A percentile compares a stretch with the other conserved stretches of the same genome.
Evolutionary conservation across 2,888 invertebrate species (phyloP).

Genomic region (Microctonus brassicae): DNA sequence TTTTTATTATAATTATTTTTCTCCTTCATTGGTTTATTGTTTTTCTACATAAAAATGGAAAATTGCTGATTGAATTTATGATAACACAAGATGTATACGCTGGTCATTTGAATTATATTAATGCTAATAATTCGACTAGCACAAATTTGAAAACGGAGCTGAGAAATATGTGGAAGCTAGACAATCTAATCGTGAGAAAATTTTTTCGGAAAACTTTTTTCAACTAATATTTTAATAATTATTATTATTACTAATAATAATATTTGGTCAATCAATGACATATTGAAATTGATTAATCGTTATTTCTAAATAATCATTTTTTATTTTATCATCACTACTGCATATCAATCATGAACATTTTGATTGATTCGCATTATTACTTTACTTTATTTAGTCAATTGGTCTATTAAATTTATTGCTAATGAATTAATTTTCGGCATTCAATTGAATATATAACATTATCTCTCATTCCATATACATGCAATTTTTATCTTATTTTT

Average conservation of each 20-base stretch:
- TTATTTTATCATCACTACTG: neutral
- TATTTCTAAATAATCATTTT: neutral
- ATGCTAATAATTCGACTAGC: too few relatives aligned
- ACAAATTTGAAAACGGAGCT: neutral
- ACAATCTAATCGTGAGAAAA: neutral
- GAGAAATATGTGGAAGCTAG: neutral
- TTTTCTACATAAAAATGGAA: too few relatives aligned
- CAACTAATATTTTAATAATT: neutral
- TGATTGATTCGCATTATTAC: neutral
- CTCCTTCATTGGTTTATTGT: too few relatives aligned
- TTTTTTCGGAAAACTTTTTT: neutral
- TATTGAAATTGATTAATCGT: neutral
- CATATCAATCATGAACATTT: neutral
- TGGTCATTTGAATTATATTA: too few relatives aligned
- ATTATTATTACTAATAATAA: neutral
- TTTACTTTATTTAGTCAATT: neutral
- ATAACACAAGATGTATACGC: too few relatives aligned
- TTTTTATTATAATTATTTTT: too few relatives aligned
- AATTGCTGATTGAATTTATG: too few relatives aligned
- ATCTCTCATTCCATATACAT: neutral
- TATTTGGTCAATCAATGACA: neutral
- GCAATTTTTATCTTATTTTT: constrained; percentile 7
- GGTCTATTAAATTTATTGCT: constrained; percentile 43
- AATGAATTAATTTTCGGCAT: constrained; percentile 39
- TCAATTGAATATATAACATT: constrained; percentile 15